phyloP scores from a whole-genome alignment of 2,888 invertebrate genomes.

The Drosophila fungiperda region DNA sequence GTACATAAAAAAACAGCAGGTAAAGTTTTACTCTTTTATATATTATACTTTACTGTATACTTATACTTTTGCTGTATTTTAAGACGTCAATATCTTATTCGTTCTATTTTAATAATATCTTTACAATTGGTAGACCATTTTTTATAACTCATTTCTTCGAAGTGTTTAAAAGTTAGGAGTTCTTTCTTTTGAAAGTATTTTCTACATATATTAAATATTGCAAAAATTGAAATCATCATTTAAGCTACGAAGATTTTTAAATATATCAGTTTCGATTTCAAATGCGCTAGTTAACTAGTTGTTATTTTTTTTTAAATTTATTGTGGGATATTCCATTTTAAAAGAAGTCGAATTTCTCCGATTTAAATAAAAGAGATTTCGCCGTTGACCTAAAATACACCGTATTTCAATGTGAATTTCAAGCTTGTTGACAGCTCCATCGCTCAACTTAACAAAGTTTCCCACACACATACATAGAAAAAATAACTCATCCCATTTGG shows the following conservation, averaged over 20 bases:
- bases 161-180: neutral
- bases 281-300: too few relatives aligned
- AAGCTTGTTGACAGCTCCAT: conserved; percentile 25
- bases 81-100: neutral
- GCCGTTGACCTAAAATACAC: conserved; percentile 6
- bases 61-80: neutral
- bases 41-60: neutral
- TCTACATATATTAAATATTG: neutral
- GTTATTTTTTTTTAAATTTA: neutral
- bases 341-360: neutral
- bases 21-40: neutral
- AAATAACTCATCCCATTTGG: conserved; percentile 3
- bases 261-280: neutral
- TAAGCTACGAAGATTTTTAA: neutral
- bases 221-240: neutral
- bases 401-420: conserved; percentile 4
- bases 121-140: neutral
- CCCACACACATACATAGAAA: conserved; percentile 20
- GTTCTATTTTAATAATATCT: neutral
- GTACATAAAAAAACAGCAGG: neutral
- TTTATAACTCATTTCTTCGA: neutral
- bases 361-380: neutral
- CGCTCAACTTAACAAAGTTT: conserved; percentile 45
- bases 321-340: conserved; percentile 2
- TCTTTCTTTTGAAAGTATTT: neutral